Percentiles rank a stretch among this genome's conserved stretches.
phyloP scores from a whole-genome alignment of 2,113 vertebrate species.

The Ondatra zibethicus region DNA sequence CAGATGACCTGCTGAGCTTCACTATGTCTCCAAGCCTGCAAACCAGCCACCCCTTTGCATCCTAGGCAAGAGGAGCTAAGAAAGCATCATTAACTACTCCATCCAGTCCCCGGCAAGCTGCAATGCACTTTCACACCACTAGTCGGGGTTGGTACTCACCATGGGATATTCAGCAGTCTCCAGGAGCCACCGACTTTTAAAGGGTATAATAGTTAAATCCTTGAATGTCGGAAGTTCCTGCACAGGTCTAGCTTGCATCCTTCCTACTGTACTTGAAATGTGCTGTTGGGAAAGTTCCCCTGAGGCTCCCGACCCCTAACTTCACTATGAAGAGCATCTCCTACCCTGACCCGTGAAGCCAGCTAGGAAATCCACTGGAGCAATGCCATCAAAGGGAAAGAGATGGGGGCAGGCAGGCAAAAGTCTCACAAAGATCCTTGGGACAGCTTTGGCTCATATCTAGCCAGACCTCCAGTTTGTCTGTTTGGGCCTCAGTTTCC shows the following conservation, averaged over 20 bases:
- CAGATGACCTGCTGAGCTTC: not conserved
- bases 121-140: fast-evolving
- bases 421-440: not conserved
- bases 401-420: not conserved
- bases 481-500: not conserved
- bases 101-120: no score
- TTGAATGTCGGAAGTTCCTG: not conserved
- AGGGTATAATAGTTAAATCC: not conserved
- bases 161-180: not conserved
- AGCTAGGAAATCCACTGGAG: not conserved
- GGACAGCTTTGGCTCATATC: not conserved
- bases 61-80: not conserved
- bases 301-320: not conserved
- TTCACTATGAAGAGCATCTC: fast-evolving
- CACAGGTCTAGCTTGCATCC: not conserved
- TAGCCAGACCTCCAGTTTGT: not conserved
- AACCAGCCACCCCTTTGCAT: not conserved
- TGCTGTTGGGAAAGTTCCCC: not conserved
- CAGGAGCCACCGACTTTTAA: not conserved
- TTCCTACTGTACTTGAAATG: not conserved
- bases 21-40: not conserved
- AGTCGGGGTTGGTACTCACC: not conserved
- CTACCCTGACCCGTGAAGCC: not conserved
- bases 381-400: not conserved
- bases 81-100: not conserved